A percentile compares a stretch with the other conserved stretches of the same genome.
Conservation (phyloP, 2,113 vertebrate genomes). For the Neolamprologus sp. region DNA sequence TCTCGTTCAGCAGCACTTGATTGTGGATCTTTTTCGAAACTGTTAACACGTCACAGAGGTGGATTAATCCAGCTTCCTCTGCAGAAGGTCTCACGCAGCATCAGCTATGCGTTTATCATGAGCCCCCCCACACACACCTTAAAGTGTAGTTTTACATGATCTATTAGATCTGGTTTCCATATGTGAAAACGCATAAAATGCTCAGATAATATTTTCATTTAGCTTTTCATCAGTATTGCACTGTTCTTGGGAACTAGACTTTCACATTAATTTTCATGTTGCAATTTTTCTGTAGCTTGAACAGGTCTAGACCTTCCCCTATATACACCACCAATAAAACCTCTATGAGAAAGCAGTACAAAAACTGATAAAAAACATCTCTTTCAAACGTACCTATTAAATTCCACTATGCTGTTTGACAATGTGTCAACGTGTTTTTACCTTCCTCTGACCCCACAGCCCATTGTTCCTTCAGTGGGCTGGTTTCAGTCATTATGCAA, state of each 20-base stretch:
- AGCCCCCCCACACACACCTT: not conserved
- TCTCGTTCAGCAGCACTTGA: not conserved
- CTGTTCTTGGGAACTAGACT: not conserved
- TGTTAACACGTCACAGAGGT: not conserved
- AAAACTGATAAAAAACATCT: not conserved
- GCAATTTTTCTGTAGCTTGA: not conserved
- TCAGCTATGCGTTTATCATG: not conserved
- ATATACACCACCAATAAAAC: not conserved
- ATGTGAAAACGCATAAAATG: not conserved
- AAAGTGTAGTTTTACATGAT: not conserved
- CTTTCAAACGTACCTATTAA: not conserved
- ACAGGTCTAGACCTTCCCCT: not conserved
- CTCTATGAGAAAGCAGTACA: not conserved
- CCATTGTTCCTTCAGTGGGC: too few relatives aligned
- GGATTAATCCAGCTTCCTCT: not conserved
- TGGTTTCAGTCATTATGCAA: too few relatives aligned
- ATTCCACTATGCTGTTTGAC: not conserved
- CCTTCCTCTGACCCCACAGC: not conserved
- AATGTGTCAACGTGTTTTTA: not conserved
- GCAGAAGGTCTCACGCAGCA: not conserved
- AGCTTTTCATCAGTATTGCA: not conserved
- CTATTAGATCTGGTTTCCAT: not conserved
- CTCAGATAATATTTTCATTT: not conserved
- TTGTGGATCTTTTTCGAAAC: not conserved
- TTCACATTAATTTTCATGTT: not conserved